Conservation (phyloP, 2,797 vertebrate genomes). For the Cynopterus sphinx region DNA sequence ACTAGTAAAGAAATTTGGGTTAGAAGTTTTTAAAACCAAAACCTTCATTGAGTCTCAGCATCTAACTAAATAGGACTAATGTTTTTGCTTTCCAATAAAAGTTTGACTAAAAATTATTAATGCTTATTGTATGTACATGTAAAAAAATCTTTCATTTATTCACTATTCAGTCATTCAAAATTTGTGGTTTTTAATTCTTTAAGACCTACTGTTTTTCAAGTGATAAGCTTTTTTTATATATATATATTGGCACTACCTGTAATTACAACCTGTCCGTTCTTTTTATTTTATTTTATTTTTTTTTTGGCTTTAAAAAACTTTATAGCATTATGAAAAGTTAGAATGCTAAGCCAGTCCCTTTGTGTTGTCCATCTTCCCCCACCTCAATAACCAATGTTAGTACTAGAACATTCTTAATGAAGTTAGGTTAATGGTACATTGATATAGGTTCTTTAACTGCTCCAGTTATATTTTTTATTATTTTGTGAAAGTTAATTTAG, state of each 20-base stretch:
- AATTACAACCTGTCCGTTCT: not conserved
- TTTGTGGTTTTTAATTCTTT: not conserved
- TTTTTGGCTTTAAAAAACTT: not conserved
- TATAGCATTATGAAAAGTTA: not conserved
- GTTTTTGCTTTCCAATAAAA: not conserved
- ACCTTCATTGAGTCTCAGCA: not conserved
- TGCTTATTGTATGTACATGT: not conserved
- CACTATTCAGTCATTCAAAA: not conserved
- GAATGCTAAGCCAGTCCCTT: not conserved
- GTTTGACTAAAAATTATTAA: not conserved
- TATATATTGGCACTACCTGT: not conserved
- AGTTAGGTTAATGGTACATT: not conserved
- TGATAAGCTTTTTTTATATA: not conserved
- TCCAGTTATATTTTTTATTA: not conserved
- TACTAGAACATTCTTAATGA: not conserved
- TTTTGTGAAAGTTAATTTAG: conserved; percentile 16
- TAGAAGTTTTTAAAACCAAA: not conserved
- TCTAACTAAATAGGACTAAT: not conserved
- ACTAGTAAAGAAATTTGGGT: not conserved
- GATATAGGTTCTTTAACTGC: not conserved
- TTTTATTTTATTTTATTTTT: not conserved
- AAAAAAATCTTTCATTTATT: not conserved
- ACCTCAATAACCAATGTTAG: not conserved
- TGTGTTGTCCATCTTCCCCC: not conserved
- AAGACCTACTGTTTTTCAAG: not conserved